Percentiles rank a stretch among this genome's conserved stretches.
These are phyloP conservation scores for Sinella curviseta DNA, from an alignment of 1,140 invertebrate genomes.

Conservation along the genomic window DNA sequence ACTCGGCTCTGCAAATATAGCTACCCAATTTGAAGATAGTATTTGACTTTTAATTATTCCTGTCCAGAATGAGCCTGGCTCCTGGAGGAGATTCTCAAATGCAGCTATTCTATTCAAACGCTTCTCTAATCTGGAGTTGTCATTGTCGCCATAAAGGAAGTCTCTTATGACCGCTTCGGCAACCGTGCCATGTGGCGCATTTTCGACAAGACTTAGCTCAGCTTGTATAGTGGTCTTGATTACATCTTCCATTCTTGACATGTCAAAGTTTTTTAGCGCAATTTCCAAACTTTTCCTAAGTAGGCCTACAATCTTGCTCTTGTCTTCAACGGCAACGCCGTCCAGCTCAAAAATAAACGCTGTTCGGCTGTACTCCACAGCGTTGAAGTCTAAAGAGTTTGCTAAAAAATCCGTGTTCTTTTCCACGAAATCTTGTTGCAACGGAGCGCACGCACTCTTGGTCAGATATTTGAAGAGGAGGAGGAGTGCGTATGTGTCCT, in stretches of 20 bases:
- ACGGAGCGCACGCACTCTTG: conserved; percentile 76
- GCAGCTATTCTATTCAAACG: conserved; percentile 65
- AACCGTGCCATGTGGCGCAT: conserved; percentile 71
- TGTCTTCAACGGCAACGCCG: conserved; percentile 72
- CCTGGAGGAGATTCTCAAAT: conserved; percentile 64
- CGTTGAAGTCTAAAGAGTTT: neutral
- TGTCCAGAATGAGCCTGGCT: conserved; percentile 70
- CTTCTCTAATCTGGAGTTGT: conserved; percentile 64
- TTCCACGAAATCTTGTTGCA: conserved; percentile 83
- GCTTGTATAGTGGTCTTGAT: conserved; percentile 72
- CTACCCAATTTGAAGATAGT: conserved; percentile 60
- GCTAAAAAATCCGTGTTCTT: conserved; percentile 62
- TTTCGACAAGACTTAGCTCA: conserved; percentile 70
- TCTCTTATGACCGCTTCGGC: conserved; percentile 77
- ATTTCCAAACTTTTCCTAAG: conserved; percentile 61
- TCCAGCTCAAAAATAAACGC: conserved; percentile 71
- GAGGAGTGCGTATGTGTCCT: conserved; percentile 53
- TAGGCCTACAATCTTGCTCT: conserved; percentile 64
- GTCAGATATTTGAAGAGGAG: conserved; percentile 81
- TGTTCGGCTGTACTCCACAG: conserved; percentile 67
- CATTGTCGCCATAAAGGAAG: conserved; percentile 72
- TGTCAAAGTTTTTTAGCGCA: conserved; percentile 65
- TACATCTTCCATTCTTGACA: conserved; percentile 71
- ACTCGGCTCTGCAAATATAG: conserved; percentile 62
- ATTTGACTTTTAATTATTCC: conserved; percentile 68